A percentile compares a stretch with the other conserved stretches of the same genome.
phyloP scores from a whole-genome alignment of 2,888 invertebrate genomes.

The Synergus gifuensis region DNA sequence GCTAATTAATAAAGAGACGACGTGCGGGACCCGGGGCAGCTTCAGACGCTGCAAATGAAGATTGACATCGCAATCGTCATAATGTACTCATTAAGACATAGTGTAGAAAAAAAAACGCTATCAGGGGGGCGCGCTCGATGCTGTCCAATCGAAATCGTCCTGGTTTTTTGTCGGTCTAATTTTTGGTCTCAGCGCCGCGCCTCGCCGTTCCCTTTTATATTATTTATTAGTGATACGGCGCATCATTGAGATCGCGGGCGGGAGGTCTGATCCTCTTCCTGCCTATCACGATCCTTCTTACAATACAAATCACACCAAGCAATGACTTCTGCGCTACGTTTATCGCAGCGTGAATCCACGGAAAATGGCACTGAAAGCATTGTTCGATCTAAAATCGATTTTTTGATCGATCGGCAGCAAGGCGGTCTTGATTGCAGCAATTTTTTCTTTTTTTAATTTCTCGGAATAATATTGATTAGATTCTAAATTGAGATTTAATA shows the following conservation, averaged over 20 bases:
- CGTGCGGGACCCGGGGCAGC: constrained; percentile 35
- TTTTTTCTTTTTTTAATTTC: neutral
- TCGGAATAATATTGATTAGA: neutral
- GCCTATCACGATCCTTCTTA: constrained; percentile 11
- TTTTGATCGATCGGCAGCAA: constrained; percentile 43
- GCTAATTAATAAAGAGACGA: constrained; percentile 32
- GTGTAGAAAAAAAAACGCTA: constrained; percentile 55
- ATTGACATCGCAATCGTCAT: constrained; percentile 72
- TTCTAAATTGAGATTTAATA: neutral
- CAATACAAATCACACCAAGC: neutral
- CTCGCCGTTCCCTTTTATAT: constrained; percentile 39
- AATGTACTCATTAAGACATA: constrained; percentile 67
- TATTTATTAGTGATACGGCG: constrained; percentile 48
- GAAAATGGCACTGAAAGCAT: constrained; percentile 30
- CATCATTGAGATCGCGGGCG: constrained; percentile 53
- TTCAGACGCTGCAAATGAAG: constrained; percentile 66
- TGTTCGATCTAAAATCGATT: constrained; percentile 30
- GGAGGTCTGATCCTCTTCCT: constrained; percentile 48
- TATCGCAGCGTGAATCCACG: constrained; percentile 41
- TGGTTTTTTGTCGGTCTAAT: constrained; percentile 64
- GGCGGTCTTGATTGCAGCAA: neutral
- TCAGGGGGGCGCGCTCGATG: constrained; percentile 42
- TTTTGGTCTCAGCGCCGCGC: constrained; percentile 57
- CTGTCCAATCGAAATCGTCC: constrained; percentile 63
- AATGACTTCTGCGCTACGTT: constrained; percentile 44